Evolutionary conservation across 1,140 invertebrate species (phyloP).

Genomic region (Drosophila tsacasi): DNA sequence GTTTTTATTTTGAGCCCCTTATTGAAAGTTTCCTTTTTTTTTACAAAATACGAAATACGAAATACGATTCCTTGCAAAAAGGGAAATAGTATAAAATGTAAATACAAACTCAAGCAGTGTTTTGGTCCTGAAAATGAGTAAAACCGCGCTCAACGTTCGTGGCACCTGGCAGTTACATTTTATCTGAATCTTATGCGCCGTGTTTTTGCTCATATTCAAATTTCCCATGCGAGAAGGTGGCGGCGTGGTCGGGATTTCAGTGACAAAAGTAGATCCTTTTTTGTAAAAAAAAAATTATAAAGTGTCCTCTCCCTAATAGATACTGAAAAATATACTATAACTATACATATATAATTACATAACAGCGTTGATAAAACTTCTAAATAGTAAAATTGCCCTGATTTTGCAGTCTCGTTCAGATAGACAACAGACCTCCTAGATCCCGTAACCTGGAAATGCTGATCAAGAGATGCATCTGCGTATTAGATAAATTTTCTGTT

Average conservation of each 20-base stretch:
- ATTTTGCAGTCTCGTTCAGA: background rate
- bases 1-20: constrained; percentile 56
- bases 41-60: constrained; percentile 66
- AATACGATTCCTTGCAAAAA: constrained; percentile 62
- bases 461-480: background rate
- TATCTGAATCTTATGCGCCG: constrained; percentile 73
- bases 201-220: constrained; percentile 72
- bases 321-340: background rate
- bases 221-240: constrained; percentile 56
- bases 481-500: background rate
- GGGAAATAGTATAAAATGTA: constrained; percentile 75
- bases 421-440: background rate
- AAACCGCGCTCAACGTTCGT: constrained; percentile 44
- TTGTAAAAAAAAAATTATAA: constrained; percentile 63
- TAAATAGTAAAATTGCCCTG: background rate
- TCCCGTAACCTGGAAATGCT: background rate
- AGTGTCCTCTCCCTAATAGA: constrained; percentile 47
- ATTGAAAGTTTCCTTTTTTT: constrained; percentile 30
- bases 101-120: constrained; percentile 63
- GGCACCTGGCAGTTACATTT: constrained; percentile 58
- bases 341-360: no score
- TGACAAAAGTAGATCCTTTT: constrained; percentile 66
- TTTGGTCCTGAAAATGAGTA: constrained; percentile 34
- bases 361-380: background rate
- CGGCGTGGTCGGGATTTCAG: constrained; percentile 30